A percentile compares a stretch with the other conserved stretches of the same genome.
Conservation (phyloP, 2,888 invertebrate genomes). For the Drosophila testacea region DNA sequence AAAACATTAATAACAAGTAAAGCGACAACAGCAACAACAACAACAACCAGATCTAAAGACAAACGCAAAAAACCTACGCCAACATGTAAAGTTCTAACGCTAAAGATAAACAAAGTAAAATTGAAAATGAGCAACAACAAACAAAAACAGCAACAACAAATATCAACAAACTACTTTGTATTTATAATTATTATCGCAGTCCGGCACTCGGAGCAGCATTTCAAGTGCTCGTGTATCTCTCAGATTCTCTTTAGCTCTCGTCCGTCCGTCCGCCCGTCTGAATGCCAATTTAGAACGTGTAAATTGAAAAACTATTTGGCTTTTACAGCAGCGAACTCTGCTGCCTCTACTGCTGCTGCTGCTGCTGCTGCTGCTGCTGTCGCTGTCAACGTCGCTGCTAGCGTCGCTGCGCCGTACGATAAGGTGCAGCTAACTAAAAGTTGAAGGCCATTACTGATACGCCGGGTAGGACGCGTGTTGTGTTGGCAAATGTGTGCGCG, state of each 20-base stretch:
- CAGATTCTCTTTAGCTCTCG: slow-evolving; percentile 50
- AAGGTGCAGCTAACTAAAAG: slow-evolving; percentile 78
- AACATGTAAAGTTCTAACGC: slow-evolving; percentile 82
- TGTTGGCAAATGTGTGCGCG: slow-evolving; percentile 27
- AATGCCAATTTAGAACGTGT: slow-evolving; percentile 78
- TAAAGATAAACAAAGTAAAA: slow-evolving; percentile 75
- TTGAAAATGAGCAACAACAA: slow-evolving; percentile 62
- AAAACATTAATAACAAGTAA: slow-evolving; percentile 47
- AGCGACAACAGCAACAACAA: slow-evolving; percentile 44
- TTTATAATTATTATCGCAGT: slow-evolving; percentile 77
- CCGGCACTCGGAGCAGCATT: slow-evolving; percentile 30
- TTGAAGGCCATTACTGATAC: slow-evolving; percentile 82
- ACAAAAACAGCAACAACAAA: slow-evolving; percentile 47
- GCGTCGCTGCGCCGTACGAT: slow-evolving; percentile 73
- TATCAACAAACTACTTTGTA: slow-evolving; percentile 80
- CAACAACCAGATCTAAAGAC: slow-evolving; percentile 14
- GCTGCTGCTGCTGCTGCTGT: background rate
- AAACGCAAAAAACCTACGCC: slow-evolving; percentile 72
- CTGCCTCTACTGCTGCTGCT: slow-evolving; percentile 8
- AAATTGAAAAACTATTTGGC: slow-evolving; percentile 79
- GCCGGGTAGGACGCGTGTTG: slow-evolving; percentile 72
- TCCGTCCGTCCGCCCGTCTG: slow-evolving; percentile 4
- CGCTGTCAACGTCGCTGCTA: slow-evolving; percentile 27
- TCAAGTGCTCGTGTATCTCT: slow-evolving; percentile 70
- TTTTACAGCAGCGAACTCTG: slow-evolving; percentile 58